phyloP scores from a whole-genome alignment of 2,113 vertebrate genomes.

The Camelus bactrianus region DNA sequence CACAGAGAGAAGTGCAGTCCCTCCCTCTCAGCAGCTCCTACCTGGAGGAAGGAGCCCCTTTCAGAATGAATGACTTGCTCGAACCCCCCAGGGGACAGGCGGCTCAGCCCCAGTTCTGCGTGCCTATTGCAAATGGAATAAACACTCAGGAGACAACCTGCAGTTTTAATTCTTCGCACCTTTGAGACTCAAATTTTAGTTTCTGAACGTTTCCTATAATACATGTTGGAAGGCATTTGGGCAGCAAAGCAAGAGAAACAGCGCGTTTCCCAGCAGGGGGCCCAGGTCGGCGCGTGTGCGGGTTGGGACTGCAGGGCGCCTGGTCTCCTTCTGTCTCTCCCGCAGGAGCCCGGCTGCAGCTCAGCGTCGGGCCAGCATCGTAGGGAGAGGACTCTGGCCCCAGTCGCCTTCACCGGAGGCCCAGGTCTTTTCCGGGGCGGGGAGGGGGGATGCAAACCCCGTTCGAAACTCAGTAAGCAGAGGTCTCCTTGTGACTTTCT shows the following conservation, averaged over 20 bases:
- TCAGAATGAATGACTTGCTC: not conserved
- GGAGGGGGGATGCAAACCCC: not conserved
- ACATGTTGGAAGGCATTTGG: not conserved
- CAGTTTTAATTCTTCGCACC: not conserved
- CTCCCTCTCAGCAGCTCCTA: not conserved
- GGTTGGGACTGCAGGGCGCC: not conserved
- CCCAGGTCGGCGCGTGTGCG: not conserved
- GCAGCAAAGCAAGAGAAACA: not conserved
- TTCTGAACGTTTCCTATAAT: not conserved
- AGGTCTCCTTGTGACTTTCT: not conserved
- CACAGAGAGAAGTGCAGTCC: not conserved
- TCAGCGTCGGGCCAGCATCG: not conserved
- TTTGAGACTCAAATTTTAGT: constrained; percentile 5
- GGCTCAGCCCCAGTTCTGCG: not conserved
- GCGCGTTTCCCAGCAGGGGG: not conserved
- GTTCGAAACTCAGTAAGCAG: not conserved
- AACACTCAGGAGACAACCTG: not conserved
- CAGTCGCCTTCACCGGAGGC: not conserved
- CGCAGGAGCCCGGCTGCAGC: not conserved
- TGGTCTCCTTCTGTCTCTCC: not conserved
- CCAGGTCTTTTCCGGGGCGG: not conserved
- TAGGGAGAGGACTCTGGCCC: not conserved
- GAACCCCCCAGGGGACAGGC: not conserved
- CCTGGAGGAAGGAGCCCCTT: not conserved
- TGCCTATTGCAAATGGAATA: not conserved